Base-by-base conservation (phyloP, 1,140 invertebrate genomes). In the Diabrotica undecimpunctata region DNA sequence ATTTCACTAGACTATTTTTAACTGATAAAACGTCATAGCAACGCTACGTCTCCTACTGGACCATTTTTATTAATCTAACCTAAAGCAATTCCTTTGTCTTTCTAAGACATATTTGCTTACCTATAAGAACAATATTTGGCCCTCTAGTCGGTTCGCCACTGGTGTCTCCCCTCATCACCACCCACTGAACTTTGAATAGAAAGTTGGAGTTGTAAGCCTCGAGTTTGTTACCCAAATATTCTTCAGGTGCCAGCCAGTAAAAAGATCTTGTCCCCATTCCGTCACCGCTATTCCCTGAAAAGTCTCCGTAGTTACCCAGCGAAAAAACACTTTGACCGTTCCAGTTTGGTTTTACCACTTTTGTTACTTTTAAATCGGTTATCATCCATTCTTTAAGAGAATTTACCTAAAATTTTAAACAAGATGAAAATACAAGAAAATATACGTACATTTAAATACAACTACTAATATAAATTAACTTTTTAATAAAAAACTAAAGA, bases 211-310 rank as follows among this genome's bases (percentile, higher is more conserved):
- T 94, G 79, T 99, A 99, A 55, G 88, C 88, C 60, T 90, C 86
- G 55, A 93, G 76, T 66, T 87, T 86, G 75, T 92, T 91, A 5
- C 90, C 91, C 52, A 81, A 75, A 76, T 90, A 92, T 4, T 87
- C 84, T 64, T 85, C 77, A 5, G 94, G 95, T 36, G 93, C 92
- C 62, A 89, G 79, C 94, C 95, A 99, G 79, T 95, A 99, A 74
- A 92, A 94, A 54, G 87, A 86, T 70, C 90, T 87, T 73, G 88
- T 85, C 9, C 83, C 84, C 1, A 85, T 81, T 72, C 91, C 77
- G 64, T 92, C 90, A 46, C 41, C 41, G 41, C 41, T 46, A n/a
- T n/a, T 46, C n/a, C 41, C 41, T n/a, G 41, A 46, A 46, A 46
- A 46, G n/a, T 46, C 41, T 46, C 41, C 41, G 70, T 86, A 86